Base-by-base conservation (phyloP, 1,140 invertebrate genomes). In the Ctenoplectra terminalis region DNA sequence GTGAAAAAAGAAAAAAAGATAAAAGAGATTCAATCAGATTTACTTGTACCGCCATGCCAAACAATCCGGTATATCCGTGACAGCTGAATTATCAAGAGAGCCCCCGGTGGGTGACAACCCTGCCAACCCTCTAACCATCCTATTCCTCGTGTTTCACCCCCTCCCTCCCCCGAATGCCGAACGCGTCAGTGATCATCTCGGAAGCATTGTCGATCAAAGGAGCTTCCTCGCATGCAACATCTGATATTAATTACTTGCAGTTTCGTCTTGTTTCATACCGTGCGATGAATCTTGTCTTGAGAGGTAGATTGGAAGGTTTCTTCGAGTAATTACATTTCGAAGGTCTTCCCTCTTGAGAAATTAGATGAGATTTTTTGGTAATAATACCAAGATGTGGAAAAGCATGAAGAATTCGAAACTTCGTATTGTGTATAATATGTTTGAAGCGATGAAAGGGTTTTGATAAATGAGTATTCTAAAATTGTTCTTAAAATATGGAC, bases 101-200 rank as follows among this genome's bases (percentile, higher is more conserved):
- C 86, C 87, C 87, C 79, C 87, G 83, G 83, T 88, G 87, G 87
- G 87, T 88, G 87, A 88, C 86, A 76, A 86, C 79, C 87, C 78
- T 64, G 71, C 56, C 75, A 82, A 73, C 56, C 86, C 78, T 48
- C 72, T 73, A 90, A 90, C 87, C 74, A 82, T 92, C 91, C 91
- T 88, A 87, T 84, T 93, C 92, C 92, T 89, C 91, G 90, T 93
- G 92, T 93, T 92, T 91, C 87, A 91, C 90, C 90, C 91, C 88
- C 89, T 91, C 88, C 93, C 93, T 92, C 93, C 92, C 90, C 90
- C 91, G 92, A 93, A 93, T 92, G 90, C 88, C 91, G 92, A 91
- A 84, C 91, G 88, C 89, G 91, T 90, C 87, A 85, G 85, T 80
- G 84, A 90, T 90, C 85, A 87, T 82, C 88, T 90, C 87, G 87